A percentile compares a stretch with the other conserved stretches of the same genome.
phyloP scores from a whole-genome alignment of 2,113 vertebrate species.

The Anoplopoma fimbria region DNA sequence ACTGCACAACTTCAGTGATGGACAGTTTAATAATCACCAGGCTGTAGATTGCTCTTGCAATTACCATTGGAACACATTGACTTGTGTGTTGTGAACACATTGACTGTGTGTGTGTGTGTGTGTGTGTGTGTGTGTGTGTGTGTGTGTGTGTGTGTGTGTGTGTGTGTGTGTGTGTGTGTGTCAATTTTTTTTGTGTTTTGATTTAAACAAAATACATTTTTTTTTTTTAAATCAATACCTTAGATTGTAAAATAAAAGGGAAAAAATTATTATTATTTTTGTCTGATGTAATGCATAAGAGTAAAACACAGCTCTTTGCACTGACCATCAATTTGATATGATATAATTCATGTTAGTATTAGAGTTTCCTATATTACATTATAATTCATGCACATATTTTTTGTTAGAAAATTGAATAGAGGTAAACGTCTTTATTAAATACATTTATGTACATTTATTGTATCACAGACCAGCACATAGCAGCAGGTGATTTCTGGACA shows the following conservation, averaged over 20 bases:
- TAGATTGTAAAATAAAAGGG: too few relatives aligned
- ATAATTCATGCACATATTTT: neutral
- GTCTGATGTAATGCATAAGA: neutral
- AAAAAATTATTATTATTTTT: too few relatives aligned
- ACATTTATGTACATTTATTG: neutral
- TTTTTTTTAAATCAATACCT: neutral
- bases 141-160: conserved; percentile 1
- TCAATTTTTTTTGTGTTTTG: neutral
- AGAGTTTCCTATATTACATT: neutral
- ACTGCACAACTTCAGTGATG: neutral
- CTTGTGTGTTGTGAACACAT: conserved; percentile 4
- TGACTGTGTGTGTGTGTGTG: conserved; percentile 7
- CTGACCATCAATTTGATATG: neutral
- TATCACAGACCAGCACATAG: neutral
- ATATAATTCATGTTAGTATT: neutral
- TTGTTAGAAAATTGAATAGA: neutral
- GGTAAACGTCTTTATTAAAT: neutral
- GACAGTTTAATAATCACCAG: conserved; percentile 10
- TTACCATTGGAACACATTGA: neutral
- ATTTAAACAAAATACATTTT: neutral
- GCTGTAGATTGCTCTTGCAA: neutral
- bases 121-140: neutral
- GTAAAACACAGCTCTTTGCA: neutral
- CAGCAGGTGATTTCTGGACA: neutral
- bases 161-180: neutral